Base-by-base conservation (phyloP, 2,888 invertebrate species). In the Malachius bipustulatus region DNA sequence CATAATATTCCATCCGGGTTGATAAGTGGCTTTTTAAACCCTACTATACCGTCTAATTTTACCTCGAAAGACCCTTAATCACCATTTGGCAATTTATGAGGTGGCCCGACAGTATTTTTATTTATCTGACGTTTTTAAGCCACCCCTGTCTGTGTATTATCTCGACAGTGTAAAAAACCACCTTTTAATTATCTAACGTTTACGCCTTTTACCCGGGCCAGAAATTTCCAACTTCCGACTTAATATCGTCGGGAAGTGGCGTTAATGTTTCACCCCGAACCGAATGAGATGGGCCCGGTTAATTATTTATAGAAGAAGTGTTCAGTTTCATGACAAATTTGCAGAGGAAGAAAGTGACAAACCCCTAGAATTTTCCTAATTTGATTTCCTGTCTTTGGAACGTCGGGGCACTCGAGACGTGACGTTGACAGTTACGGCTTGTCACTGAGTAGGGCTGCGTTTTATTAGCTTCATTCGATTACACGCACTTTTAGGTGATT, bases 91-190 rank as follows among this genome's bases (percentile, higher is more conserved):
- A 29, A 37, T 33, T 34, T 37, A 34, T 34, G 34, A 29, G 30
- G 30, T 30, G 32, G 30, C 32, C 37, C 32, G 37, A 30, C 37
- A 34, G 15, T 15, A 34, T 37, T 37, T 19, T 34, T 37, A 37
- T 37, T 34, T 37, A 34, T 33, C 32, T 26, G 34, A 30, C 37
- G 34, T 37, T 37, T 37, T 34, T 30, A 34, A 30, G 37, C 37
- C 34, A 37, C 37, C 37, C 34, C 15, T 12, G 30, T 34, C 24
- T 19, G 6, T n/a, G n/a, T 19, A 19, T 8, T 19, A 19, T 19
- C n/a, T 19, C 24, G 24, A n/a, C 6, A 19, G 24, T n/a, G n/a
- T 19, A 19, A n/a, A 19, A 19, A 19, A 8, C 24, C 6, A 19
- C 24, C 24, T 19, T 19, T 19, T 19, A 19, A 19, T 19, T 19